Percentiles rank a stretch among this genome's conserved stretches.
These are phyloP conservation scores for Philypnodon macrostomus DNA, from an alignment of 2,797 vertebrate species.

Conservation along the genomic window DNA sequence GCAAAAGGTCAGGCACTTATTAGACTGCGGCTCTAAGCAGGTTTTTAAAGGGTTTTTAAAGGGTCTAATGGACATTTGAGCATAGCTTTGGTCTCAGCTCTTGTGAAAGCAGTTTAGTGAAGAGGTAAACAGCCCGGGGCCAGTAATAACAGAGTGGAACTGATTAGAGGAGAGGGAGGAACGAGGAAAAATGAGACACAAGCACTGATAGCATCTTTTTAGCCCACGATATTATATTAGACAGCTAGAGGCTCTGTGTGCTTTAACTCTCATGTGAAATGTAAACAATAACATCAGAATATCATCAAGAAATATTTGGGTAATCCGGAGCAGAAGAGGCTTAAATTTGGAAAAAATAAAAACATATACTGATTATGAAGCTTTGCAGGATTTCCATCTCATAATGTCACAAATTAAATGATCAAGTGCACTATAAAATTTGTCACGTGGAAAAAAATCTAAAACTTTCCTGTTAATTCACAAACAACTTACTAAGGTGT, in stretches of 20 bases:
- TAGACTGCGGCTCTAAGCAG: slow-evolving; percentile 30
- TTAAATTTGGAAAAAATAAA: slow-evolving; percentile 12
- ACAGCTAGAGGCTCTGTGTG: slow-evolving; percentile 54
- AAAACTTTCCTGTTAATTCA: too few relatives aligned
- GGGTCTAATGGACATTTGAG: slow-evolving; percentile 59
- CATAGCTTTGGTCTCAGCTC: slow-evolving; percentile 66
- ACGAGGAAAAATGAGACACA: slow-evolving; percentile 68
- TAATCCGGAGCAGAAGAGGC: slow-evolving; percentile 2
- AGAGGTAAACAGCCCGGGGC: slow-evolving; percentile 74
- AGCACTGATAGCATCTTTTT: slow-evolving; percentile 77
- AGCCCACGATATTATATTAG: slow-evolving; percentile 71
- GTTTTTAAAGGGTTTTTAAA: slow-evolving; percentile 56
- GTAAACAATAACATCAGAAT: slow-evolving; percentile 53
- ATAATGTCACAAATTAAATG: slow-evolving; percentile 5
- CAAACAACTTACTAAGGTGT: too few relatives aligned
- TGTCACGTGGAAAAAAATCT: too few relatives aligned
- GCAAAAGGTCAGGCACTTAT: slow-evolving; percentile 48
- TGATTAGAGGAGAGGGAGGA: slow-evolving; percentile 68
- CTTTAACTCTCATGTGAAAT: slow-evolving; percentile 49
- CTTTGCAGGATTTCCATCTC: slow-evolving; percentile 12
- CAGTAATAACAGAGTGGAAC: slow-evolving; percentile 77
- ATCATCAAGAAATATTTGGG: slow-evolving; percentile 23
- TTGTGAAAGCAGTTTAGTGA: slow-evolving; percentile 73
- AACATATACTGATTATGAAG: slow-evolving; percentile 9
- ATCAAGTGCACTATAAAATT: too few relatives aligned